Evolutionary conservation across 1,140 invertebrate genomes (phyloP).

Genomic region (Sipha flava): DNA sequence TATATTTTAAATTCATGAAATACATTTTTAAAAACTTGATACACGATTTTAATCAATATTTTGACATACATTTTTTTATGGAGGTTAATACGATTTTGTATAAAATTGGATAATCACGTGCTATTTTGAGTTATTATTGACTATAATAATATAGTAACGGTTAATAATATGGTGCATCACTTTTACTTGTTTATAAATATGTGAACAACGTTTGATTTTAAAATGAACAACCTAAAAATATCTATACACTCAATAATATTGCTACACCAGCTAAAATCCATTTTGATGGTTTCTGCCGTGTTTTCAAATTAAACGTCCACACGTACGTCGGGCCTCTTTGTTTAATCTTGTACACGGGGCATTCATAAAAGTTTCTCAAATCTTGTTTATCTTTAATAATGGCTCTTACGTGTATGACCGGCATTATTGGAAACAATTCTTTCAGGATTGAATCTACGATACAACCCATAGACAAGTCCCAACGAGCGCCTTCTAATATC

Average conservation of each 20-base stretch:
- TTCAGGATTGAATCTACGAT: conserved; percentile 78
- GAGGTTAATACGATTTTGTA: no score
- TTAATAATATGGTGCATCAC: no score
- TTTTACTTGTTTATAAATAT: no score
- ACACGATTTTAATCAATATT: no score
- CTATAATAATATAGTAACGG: no score
- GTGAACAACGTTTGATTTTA: no score
- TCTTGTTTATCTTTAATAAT: conserved; percentile 75
- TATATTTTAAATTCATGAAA: no score
- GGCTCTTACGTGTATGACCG: conserved; percentile 77
- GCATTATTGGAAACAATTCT: conserved; percentile 82
- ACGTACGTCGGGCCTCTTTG: conserved; percentile 82
- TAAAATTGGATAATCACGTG: no score
- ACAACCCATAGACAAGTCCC: conserved; percentile 67
- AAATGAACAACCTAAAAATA: no score
- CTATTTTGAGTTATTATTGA: no score
- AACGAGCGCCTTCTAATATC: conserved; percentile 88
- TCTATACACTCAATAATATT: conserved; percentile 54
- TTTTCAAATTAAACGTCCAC: conserved; percentile 92
- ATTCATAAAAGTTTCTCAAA: conserved; percentile 76
- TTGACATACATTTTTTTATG: no score
- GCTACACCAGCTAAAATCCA: conserved; percentile 91
- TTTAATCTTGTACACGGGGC: conserved; percentile 87
- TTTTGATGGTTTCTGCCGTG: conserved; percentile 76
- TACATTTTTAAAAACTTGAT: no score